These are phyloP conservation scores for Eulemur albifrons DNA, from an alignment of 2,797 vertebrate species.

Conservation along the genomic window DNA sequence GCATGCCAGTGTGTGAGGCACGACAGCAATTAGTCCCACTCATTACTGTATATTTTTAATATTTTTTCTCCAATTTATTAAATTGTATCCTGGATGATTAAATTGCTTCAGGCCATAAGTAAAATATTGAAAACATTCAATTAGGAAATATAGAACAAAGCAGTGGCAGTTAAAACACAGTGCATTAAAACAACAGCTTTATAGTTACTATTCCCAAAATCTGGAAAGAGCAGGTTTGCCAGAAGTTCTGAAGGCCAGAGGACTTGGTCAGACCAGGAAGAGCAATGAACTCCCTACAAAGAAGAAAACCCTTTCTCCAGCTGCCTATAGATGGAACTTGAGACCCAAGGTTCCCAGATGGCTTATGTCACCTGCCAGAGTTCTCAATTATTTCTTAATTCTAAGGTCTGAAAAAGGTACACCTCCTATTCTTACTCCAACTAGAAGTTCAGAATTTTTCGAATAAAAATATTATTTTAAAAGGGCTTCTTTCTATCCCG, in stretches of 20 bases:
- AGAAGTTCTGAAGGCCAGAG: neutral
- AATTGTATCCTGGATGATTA: slow-evolving; percentile 51
- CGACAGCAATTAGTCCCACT: slow-evolving; percentile 17
- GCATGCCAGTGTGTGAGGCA: neutral
- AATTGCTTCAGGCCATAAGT: slow-evolving; percentile 41
- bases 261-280: neutral
- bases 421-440: neutral
- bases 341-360: neutral
- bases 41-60: neutral
- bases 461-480: neutral
- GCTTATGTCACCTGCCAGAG: neutral
- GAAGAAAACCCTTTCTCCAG: neutral
- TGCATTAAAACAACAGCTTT: neutral
- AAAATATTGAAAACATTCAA: slow-evolving; percentile 47
- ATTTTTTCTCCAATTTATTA: slow-evolving; percentile 46
- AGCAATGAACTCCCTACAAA: neutral
- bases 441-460: neutral
- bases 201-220: neutral
- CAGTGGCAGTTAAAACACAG: neutral
- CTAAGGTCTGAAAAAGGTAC: neutral
- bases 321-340: neutral
- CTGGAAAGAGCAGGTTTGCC: neutral
- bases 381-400: neutral
- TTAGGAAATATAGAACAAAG: slow-evolving; percentile 1
- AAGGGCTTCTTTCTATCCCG: neutral